A percentile compares a stretch with the other conserved stretches of the same genome.
Conservation (phyloP, 2,888 invertebrate genomes). For the Aphrophora alni region DNA sequence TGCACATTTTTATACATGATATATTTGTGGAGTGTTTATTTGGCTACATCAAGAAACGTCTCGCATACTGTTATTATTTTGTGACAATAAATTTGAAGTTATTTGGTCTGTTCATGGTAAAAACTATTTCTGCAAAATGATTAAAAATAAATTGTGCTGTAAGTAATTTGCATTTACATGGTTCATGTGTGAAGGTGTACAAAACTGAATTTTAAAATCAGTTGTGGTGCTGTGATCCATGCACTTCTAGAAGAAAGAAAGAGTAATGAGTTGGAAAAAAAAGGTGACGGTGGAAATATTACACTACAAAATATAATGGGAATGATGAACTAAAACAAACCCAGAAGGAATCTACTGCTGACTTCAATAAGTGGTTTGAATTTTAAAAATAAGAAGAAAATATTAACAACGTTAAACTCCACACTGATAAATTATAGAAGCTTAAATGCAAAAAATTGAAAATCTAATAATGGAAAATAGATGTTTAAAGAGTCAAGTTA, state of each 20-base stretch:
- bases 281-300: not conserved
- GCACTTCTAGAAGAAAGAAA: not conserved
- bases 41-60: too few species aligned
- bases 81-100: too few species aligned
- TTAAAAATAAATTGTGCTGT: too few species aligned
- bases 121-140: too few species aligned
- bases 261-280: not conserved
- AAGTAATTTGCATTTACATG: too few species aligned
- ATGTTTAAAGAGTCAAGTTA: not conserved
- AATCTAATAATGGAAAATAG: not conserved
- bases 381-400: not conserved
- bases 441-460: not conserved
- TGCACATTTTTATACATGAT: too few species aligned
- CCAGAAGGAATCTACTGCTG: slow-evolving; percentile 3
- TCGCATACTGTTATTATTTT: too few species aligned
- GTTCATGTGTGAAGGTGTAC: slow-evolving; percentile 2
- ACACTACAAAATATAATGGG: slow-evolving; percentile 9
- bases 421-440: not conserved
- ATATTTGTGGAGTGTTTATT: too few species aligned
- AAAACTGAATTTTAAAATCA: not conserved
- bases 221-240: not conserved
- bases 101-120: too few species aligned
- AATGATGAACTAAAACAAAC: not conserved
- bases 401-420: not conserved
- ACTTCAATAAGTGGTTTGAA: not conserved